Base-by-base conservation (phyloP, 2,797 vertebrate genomes). In the Sebastes vulpes region DNA sequence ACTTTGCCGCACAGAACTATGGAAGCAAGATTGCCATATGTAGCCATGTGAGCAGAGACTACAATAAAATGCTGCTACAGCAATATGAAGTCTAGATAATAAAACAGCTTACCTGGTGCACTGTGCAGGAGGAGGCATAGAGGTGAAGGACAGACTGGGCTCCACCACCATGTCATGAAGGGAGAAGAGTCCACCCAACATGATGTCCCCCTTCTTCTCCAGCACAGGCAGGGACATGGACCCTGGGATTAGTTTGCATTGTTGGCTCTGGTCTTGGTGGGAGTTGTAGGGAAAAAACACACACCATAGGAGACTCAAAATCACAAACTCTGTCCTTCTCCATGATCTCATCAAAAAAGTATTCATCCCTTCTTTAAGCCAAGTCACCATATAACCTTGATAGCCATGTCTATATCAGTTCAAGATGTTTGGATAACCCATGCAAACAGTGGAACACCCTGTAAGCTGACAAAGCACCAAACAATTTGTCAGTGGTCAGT, bases 171-270 rank as follows among this genome's bases (percentile, higher is more conserved):
- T 90, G 64, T 97, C 95, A 48, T 96, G 96, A 66, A 97, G 93
- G 10, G 96, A 96, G 83, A 97, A 97, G 53, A 97, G 95, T 42
- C 95, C 96, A 6, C 96, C 96, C 11, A 97, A 81, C 2, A 79
- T 86, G 25, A 97, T 89, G 75, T 96, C 94, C 25, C 96, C 96
- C 3, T 88, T 85, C 83, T 84, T 95, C 60, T 91, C 84, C 70
- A 96, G 87, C 28, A 90, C 79, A 29, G 95, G 92, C 65, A 96
- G 80, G 26, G 87, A 67, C 65, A 85, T 70, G 1, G 86, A 82
- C 10, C 86, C 86, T 16, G 83, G 87, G 25, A 95, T 86, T 10
- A 88, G 29, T 9, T 65, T 67, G 82, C 96, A 97, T 29, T 81
- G 75, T 25, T 79, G 63, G 11, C 25, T 87, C 52, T 81, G 83